Percentiles rank a stretch among this genome's conserved stretches.
These are phyloP conservation scores for Platygyra sinensis DNA, from an alignment of 64 coral and sea anemone species.

Conservation along the genomic window DNA sequence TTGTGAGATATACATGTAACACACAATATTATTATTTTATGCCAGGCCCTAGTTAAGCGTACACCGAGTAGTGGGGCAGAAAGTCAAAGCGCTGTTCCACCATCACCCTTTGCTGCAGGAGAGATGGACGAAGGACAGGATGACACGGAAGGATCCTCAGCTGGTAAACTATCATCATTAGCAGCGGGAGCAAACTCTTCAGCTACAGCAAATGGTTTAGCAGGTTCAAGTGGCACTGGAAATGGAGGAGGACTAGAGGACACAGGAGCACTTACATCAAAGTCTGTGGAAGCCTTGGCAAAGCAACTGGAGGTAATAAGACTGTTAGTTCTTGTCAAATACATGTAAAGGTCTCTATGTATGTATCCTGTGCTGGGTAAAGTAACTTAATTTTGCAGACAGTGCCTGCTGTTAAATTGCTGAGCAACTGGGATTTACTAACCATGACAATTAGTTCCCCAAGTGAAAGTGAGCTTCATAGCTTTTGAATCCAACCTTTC, in stretches of 20 bases:
- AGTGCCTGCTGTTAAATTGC: too few species aligned
- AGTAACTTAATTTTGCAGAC: too few species aligned
- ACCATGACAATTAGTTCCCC: too few species aligned
- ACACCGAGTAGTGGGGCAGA: constrained; percentile 31
- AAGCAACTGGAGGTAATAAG: constrained; percentile 59
- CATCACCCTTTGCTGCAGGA: constrained; percentile 64
- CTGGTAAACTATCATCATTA: constrained; percentile 17
- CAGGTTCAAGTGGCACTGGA: constrained; percentile 14
- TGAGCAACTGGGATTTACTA: too few species aligned
- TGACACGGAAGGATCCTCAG: constrained; percentile 20
- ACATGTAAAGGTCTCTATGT: not conserved
- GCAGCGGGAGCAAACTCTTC: constrained; percentile 11
- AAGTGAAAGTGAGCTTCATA: too few species aligned
- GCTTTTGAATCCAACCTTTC: too few species aligned
- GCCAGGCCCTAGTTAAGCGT: constrained; percentile 58
- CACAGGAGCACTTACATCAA: constrained; percentile 28
- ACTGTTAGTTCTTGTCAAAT: not conserved
- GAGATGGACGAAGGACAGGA: constrained; percentile 31
- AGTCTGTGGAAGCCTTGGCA: constrained; percentile 48
- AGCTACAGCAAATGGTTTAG: not conserved
- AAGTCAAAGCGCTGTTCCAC: constrained; percentile 9
- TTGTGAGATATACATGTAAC: not conserved
- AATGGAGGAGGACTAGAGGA: constrained; percentile 12
- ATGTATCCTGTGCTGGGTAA: too few species aligned
- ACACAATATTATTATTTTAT: not conserved